Base-by-base conservation (phyloP, 2,113 vertebrate genomes). In the Toxostoma redivivum region DNA sequence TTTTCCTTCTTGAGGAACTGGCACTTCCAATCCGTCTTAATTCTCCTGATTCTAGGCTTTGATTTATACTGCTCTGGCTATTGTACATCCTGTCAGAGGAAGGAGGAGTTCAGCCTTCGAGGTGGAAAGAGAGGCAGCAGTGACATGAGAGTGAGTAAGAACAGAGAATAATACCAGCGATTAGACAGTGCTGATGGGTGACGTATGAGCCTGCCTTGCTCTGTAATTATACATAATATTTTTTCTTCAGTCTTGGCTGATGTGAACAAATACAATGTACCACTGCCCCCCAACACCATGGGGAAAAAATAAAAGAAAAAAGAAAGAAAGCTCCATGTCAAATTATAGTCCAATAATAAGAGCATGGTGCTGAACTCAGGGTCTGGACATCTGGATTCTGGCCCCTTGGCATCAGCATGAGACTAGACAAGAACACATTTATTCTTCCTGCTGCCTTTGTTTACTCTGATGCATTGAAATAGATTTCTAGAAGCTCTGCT, bases 1-100 rank as follows among this genome's bases (percentile, higher is more conserved):
- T 79, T 77, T 83, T 66, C 72, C 51, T 66, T 90, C 89, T 86
- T 73, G 61, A 95, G 72, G 71, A 90, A 31, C 90, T 93, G 88
- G 81, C 94, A 91, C 44, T 96, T 96, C 88, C 86, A 92, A 94
- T 94, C 88, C 96, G 54, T 79, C 81, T 71, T 81, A 91, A 94
- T 95, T 95, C 93, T 69, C 69, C 70, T 85, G 64, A 86, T 91
- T 71, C 73, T 44, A 88, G 71, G 78, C 78, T 91, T 85, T 93
- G 88, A 93, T 96, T 96, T 95, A 78, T 82, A 47, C 30, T 91
- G 65, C 50, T 89, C 83, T 87, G 83, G 48, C 79, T 96, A 91
- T 89, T 96, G 92, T 93, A 77, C 70, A 60, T 74, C 57, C 86
- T 92, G 73, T 73, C 85, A 96, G 82, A 92, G 61, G 79, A 91